Base-by-base conservation (phyloP, 1,140 invertebrate species). In the Reticulitermes speratus region DNA sequence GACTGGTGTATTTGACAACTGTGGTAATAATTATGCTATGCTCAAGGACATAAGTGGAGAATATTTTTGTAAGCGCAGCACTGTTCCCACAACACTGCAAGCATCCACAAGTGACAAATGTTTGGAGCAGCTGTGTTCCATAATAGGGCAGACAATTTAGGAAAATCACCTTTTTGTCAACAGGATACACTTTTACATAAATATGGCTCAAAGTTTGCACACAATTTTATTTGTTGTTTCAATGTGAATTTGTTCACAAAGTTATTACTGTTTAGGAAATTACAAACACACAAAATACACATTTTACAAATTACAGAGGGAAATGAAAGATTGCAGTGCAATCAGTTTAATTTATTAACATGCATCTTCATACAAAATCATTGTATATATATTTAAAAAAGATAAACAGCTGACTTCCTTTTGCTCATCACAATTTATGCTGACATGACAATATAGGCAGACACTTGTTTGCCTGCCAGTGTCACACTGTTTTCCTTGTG, bases 361-460 rank as follows among this genome's bases (percentile, higher is more conserved):
- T 75, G 65, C 65, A 75, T 75, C 25, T 30, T 75, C 25, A 75
- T 75, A 75, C 65, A 75, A 75, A 75, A 75, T 48, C 48, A 48
- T 48, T 48, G 65, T 0, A 75, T 75, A 75, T 75, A 11, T 75
- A 75, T 30, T 75, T 30, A 75, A 75, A 75, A 75, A 75, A 75
- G n/a, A 30, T 75, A 14, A 75, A 75, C n/a, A 25, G n/a, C n/a
- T 75, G 65, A 65, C 25, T 19, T 0, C 19, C 19, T 75, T 6
- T 75, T 30, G 12, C 25, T 75, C 16, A 30, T 7, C 65, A 75
- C 25, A 75, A 75, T 30, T 12, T 75, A 16, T 75, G 65, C 25
- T 75, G 65, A 30, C 9, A 25, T 75, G 2, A 38, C 38, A 38
- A 38, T 38, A 38, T 5, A 38, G 38, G 38, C 5, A 2, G 38